Evolutionary conservation across 1,140 invertebrate species (phyloP), one percentile per base, ranked within the genome.

Genomic region (Zaprionus nigranus): DNA sequence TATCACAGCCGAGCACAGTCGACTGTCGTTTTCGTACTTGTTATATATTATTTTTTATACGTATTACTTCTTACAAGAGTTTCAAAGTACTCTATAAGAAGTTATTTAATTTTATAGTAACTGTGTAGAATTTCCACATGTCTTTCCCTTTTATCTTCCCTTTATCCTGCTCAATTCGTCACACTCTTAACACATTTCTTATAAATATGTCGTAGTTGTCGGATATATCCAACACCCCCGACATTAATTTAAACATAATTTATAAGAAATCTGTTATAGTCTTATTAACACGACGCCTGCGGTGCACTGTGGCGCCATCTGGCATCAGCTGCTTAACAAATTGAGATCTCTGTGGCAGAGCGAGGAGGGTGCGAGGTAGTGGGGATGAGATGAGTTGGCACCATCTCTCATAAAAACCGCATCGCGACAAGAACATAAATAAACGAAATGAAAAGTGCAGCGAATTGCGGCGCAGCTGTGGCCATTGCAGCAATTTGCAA

Each of bases 221-320:
- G 40, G n/a, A 38, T 56, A 38, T 66, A 30, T n/a, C 24, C 64
- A 60, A 58, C 57, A 59, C 58, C 40, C 49, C 46, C 59, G 46
- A 22, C 61, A 80, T 80, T 69, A 78, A 78, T 78, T 57, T 79
- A 22, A 54, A 68, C 68, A 88, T 88, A 78, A 88, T 88, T 88
- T 88, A 84, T 78, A 88, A 78, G 78, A 88, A 88, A 88, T 88
- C 81, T 88, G 84, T 90, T 84, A 79, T 70, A 75, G 85, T 81
- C 85, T 81, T 85, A 79, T 88, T 84, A 81, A 67, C 73, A 58
- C 38, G 57, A 65, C 64, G 64, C 57, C 62, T 63, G 71, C 56
- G 64, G 75, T 49, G 34, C 40, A 34, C 58, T 64, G 53, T 28
- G 68, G 84, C 81, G 83, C 83, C 84, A 87, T 80, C 67, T 83